Conservation (phyloP, 1,140 invertebrate genomes). For the Pseudobourletiella spinata region DNA sequence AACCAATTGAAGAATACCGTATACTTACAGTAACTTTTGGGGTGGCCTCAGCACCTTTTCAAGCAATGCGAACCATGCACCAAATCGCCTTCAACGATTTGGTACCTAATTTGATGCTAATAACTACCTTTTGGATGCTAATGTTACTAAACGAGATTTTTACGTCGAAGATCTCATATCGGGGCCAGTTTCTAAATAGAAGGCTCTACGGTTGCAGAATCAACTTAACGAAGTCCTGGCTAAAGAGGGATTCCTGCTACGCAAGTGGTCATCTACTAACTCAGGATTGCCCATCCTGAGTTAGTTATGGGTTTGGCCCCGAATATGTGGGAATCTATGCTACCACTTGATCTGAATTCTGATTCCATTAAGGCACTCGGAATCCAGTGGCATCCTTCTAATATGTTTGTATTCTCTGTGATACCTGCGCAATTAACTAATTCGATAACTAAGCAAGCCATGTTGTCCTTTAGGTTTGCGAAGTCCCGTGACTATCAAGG, state of each 20-base stretch:
- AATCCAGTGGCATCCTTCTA: constrained; percentile 37
- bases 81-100: constrained; percentile 25
- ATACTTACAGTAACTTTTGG: constrained; percentile 41
- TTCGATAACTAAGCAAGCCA: constrained; percentile 16
- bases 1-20: constrained; percentile 34
- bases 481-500: constrained; percentile 14
- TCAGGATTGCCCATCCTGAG: constrained; percentile 29
- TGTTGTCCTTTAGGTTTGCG: constrained; percentile 29
- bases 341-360: not conserved
- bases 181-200: constrained; percentile 38
- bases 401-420: constrained; percentile 20
- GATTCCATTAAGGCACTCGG: constrained; percentile 37
- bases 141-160: constrained; percentile 17
- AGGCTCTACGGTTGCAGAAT: constrained; percentile 35
- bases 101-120: no score
- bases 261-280: constrained; percentile 41
- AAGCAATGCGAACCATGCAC: constrained; percentile 37
- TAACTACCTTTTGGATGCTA: constrained; percentile 15
- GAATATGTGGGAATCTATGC: constrained; percentile 5
- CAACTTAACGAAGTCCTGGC: constrained; percentile 28
- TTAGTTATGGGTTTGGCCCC: constrained; percentile 11
- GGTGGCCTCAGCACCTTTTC: constrained; percentile 37
- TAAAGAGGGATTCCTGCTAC: constrained; percentile 36
- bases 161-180: constrained; percentile 43
- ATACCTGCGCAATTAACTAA: no score